These are phyloP conservation scores for Tachina fera DNA, from an alignment of 2,888 invertebrate genomes.

Conservation along the genomic window DNA sequence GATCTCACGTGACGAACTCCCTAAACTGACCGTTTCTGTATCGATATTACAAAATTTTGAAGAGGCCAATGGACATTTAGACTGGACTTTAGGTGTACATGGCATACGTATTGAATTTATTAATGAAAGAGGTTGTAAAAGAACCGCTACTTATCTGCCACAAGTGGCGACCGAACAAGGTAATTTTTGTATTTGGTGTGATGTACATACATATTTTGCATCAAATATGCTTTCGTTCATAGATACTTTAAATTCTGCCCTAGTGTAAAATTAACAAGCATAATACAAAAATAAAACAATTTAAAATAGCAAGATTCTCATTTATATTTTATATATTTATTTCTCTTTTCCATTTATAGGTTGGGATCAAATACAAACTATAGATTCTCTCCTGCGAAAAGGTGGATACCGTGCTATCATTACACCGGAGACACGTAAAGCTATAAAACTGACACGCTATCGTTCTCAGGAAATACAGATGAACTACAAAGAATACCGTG, in stretches of 20 bases:
- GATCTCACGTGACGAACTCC: slow-evolving; percentile 95
- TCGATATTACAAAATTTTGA: slow-evolving; percentile 97
- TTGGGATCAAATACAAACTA: slow-evolving; percentile 99
- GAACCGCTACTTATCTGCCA: slow-evolving; percentile 99
- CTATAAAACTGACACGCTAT: slow-evolving; percentile 97
- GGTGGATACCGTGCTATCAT: slow-evolving; percentile 97
- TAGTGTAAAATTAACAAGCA: too few species aligned
- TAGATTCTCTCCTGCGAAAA: slow-evolving; percentile 98
- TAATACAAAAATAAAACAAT: too few species aligned
- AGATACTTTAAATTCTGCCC: too few species aligned
- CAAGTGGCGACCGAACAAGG: slow-evolving; percentile 99
- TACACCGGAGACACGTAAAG: slow-evolving; percentile 93
- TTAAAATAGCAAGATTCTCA: too few species aligned
- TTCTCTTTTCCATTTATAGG: slow-evolving; percentile 85
- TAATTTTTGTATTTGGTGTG: slow-evolving; percentile 77
- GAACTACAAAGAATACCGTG: slow-evolving; percentile 91
- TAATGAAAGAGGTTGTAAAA: slow-evolving; percentile 95
- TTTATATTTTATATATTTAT: background rate
- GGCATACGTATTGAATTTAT: slow-evolving; percentile 99
- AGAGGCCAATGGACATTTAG: slow-evolving; percentile 96
- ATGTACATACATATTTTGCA: too few species aligned
- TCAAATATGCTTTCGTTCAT: too few species aligned
- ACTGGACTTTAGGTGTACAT: slow-evolving; percentile 98
- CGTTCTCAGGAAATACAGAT: slow-evolving; percentile 97
- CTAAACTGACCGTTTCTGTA: slow-evolving; percentile 96